These are phyloP conservation scores for Macrobrachium rosenbergii DNA, from an alignment of 1,140 invertebrate species.

Conservation along the genomic window DNA sequence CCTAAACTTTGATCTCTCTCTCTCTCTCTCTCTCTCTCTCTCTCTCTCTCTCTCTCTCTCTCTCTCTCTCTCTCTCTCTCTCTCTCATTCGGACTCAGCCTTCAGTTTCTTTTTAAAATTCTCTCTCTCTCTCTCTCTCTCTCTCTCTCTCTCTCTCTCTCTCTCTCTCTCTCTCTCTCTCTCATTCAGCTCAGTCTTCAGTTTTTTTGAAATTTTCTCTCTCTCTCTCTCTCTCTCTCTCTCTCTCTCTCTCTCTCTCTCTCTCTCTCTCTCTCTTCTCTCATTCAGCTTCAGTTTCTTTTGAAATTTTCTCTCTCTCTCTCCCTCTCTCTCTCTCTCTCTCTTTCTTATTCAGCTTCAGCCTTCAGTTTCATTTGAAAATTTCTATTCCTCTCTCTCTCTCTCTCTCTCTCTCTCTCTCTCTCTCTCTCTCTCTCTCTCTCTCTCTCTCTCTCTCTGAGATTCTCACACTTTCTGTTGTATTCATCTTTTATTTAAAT, in stretches of 20 bases:
- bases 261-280: neutral
- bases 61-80: no score
- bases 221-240: neutral
- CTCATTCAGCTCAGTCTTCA: neutral
- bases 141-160: neutral
- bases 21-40: neutral
- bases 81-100: neutral
- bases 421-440: neutral
- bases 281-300: no score
- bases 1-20: neutral
- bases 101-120: neutral
- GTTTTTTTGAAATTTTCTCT: no score
- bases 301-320: no score
- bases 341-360: no score
- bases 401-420: neutral
- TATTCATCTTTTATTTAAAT: no score
- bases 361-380: no score
- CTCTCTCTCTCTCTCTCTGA: neutral
- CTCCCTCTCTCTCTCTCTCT: no score
- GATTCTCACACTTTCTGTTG: no score
- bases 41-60: no score
- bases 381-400: neutral
- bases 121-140: neutral
- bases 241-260: neutral
- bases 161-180: neutral